phyloP scores from a whole-genome alignment of 2,797 vertebrate species.

The Microcaecilia unicolor region DNA sequence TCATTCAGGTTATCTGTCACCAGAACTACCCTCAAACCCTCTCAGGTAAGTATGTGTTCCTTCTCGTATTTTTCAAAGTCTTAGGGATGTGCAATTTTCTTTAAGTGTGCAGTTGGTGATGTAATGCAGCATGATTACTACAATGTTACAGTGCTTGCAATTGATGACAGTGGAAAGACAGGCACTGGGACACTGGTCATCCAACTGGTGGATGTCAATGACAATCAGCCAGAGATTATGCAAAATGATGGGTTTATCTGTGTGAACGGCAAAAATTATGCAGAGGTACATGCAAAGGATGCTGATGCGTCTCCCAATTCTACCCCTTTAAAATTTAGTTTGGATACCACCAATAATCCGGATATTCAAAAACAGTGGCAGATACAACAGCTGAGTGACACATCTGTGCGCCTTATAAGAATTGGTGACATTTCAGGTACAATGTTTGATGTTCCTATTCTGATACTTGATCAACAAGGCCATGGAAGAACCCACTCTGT shows the following conservation, averaged over 20 bases:
- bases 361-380: constrained; percentile 40
- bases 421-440: constrained; percentile 35
- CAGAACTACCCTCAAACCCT: no score
- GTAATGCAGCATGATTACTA: constrained; percentile 51
- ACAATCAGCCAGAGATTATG: constrained; percentile 54
- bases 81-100: no score
- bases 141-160: constrained; percentile 49
- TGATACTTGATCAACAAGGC: constrained; percentile 61
- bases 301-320: constrained; percentile 49
- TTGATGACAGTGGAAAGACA: constrained; percentile 57
- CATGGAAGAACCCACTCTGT: constrained; percentile 8
- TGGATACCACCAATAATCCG: constrained; percentile 15
- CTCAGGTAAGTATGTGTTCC: no score
- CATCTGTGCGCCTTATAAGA: constrained; percentile 46
- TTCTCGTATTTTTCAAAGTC: no score
- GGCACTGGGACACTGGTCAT: constrained; percentile 72
- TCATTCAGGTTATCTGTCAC: no score
- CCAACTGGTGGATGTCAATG: constrained; percentile 63
- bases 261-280: constrained; percentile 45
- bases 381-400: constrained; percentile 39
- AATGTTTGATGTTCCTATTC: constrained; percentile 49
- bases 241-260: constrained; percentile 46
- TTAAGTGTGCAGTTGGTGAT: no score
- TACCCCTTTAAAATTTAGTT: constrained; percentile 58
- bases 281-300: constrained; percentile 50